Percentiles rank a stretch among this genome's conserved stretches.
These are phyloP conservation scores for Heteromurus nitidus DNA, from an alignment of 2,888 invertebrate genomes.

Conservation along the genomic window DNA sequence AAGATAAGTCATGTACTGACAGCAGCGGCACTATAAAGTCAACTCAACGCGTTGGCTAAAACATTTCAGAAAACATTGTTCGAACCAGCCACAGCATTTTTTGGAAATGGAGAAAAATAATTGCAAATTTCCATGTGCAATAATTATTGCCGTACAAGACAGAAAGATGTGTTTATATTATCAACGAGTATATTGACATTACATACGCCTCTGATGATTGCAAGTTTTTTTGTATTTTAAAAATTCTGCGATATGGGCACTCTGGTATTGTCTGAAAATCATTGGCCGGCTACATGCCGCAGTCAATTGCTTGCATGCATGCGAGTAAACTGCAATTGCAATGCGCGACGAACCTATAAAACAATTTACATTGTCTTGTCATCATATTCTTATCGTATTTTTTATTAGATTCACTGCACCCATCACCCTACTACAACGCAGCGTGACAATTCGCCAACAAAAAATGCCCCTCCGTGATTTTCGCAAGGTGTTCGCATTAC, in stretches of 20 bases:
- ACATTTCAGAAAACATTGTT: no score
- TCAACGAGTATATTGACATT: no score
- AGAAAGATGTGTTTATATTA: no score
- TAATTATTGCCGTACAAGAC: no score
- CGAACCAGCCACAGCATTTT: no score
- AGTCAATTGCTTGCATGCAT: neutral
- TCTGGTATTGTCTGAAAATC: neutral
- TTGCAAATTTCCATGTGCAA: no score
- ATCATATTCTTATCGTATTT: constrained; percentile 26
- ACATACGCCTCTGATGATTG: neutral
- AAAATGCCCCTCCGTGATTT: constrained; percentile 48
- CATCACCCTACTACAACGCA: constrained; percentile 32
- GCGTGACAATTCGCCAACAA: constrained; percentile 57
- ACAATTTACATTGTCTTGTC: constrained; percentile 54
- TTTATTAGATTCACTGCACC: constrained; percentile 53
- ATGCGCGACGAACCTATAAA: constrained; percentile 47
- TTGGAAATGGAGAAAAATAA: no score
- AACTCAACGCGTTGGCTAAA: no score
- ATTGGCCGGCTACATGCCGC: neutral
- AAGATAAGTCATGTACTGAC: no score
- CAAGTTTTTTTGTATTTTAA: no score
- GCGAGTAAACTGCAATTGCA: neutral
- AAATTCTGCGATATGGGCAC: no score
- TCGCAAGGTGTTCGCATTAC: constrained; percentile 35
- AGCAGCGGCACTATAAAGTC: no score